Base-by-base conservation (phyloP, 2,113 vertebrate species). In the Pipra filicauda region DNA sequence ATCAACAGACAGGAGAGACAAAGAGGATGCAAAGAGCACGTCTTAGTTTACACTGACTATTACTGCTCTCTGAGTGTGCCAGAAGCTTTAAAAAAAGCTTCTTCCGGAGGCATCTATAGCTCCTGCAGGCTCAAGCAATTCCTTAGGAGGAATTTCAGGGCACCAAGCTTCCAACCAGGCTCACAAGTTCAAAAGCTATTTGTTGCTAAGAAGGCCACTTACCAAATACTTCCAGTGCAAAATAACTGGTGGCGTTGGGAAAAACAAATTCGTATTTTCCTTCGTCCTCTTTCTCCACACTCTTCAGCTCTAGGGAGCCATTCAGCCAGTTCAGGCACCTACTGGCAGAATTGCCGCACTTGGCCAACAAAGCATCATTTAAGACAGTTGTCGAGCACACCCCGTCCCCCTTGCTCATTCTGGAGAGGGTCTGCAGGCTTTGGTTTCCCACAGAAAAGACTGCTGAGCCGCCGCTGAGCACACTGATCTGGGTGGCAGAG, bases 191-290 rank as follows among this genome's bases (percentile, higher is more conserved):
- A 74, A 74, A 55, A 89, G 69, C 5, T 73, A 55, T 72, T 84
- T 81, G 22, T 74, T 88, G 49, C 55, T 73, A 93, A 86, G 39
- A 78, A 61, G 33, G 28, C 9, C 52, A 96, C 97, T 97, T 97
- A 97, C 95, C 96, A 75, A 93, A 70, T 12, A 97, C 87, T 80
- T 92, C 5, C 64, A 96, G 73, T 7, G 15, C 72, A 55, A 96
- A 97, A 30, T 5, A 8, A 69, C n/a, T 79, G 67, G 10, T 69
- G 33, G 24, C 41, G 13, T 94, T 75, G 64, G 88, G 76, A 87
- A 90, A 87, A 89, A 62, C 51, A 75, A 97, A 93, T 21, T 67
- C 65, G 0, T 96, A 96, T 58, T 58, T 59, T 79, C 96, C 96
- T 94, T 96, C 94, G 0, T 97, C 97, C 0, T 77, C 70, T 69